Base-by-base conservation (phyloP, 2,888 invertebrate species). In the Diplolepis rosae region DNA sequence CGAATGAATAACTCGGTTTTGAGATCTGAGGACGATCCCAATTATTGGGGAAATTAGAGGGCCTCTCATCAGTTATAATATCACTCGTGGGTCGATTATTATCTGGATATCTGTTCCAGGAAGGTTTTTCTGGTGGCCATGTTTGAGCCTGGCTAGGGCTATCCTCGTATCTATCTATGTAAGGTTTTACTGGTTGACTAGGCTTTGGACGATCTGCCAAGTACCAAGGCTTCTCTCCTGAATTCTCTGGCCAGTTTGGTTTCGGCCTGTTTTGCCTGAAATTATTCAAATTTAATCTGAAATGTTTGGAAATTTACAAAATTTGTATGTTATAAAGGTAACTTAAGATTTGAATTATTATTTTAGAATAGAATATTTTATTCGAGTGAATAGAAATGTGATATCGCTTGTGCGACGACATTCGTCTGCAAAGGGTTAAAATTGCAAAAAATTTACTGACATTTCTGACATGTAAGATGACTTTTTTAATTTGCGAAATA, bases 31-130 rank as follows among this genome's bases (percentile, higher is more conserved):
- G 84, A 30, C 74, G 81, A 69, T 87, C 85, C 88, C 85, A 89
- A 71, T 69, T 82, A 66, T 71, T 83, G 2, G 91, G 92, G 76
- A 92, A 92, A 79, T 91, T 90, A 0, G 91, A 84, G 0, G 92
- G 91, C 66, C 89, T 85, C 50, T 91, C 90, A 78, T 92, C 92
- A 0, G 92, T 92, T 73, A 92, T 91, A 56, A 92, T 91, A 35
- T 90, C 90, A 71, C 79, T 83, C 69, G 69, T 79, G 0, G 87
- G 87, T 27, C 84, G 84, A 50, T 87, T 84, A 4, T 83, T 77
- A 50, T 88, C 85, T 0, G 84, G 79, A 66, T 84, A 84, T 65
- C 88, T 87, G 73, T 89, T 86, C 89, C 88, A 90, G 4, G 89
- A 87, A 0, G 90, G 88, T 39, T 86, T 82, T 66, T 90, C 89